Percentiles rank a stretch among this genome's conserved stretches.
phyloP scores from a whole-genome alignment of 2,113 vertebrate species.

The Zosterops hypoxanthus region DNA sequence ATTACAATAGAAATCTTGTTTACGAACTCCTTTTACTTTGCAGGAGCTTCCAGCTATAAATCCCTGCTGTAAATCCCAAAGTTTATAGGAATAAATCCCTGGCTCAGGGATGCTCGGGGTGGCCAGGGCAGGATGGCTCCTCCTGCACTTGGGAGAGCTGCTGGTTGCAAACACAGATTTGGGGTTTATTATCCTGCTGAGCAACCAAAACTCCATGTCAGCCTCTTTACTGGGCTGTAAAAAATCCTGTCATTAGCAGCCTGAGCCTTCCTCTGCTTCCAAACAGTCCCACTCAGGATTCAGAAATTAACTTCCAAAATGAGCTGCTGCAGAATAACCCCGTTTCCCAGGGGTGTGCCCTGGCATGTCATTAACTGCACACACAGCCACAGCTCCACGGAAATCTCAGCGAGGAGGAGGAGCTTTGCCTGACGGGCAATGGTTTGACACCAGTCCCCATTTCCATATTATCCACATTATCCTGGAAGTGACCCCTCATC shows the following conservation, averaged over 20 bases:
- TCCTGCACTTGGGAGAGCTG: background rate
- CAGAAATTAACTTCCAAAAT: background rate
- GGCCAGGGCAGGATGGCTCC: background rate
- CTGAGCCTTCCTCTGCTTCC: background rate
- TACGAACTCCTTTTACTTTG: background rate
- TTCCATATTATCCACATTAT: background rate
- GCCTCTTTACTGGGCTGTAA: background rate
- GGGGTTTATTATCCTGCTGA: background rate
- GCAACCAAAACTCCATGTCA: background rate
- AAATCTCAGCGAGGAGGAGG: background rate
- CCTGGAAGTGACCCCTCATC: background rate
- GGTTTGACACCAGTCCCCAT: background rate
- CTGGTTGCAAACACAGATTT: background rate
- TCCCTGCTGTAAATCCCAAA: background rate
- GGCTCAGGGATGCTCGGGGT: background rate
- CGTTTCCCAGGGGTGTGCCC: accelerated
- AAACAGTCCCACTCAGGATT: background rate
- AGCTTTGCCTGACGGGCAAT: background rate
- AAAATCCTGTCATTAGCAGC: background rate
- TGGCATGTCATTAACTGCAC: background rate
- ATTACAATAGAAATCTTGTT: background rate
- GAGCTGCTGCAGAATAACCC: background rate
- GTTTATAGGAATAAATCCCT: background rate
- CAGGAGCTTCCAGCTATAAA: background rate
- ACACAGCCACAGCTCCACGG: background rate